These are phyloP conservation scores for Thomomys bottae DNA, from an alignment of 2,113 vertebrate species.

Conservation along the genomic window DNA sequence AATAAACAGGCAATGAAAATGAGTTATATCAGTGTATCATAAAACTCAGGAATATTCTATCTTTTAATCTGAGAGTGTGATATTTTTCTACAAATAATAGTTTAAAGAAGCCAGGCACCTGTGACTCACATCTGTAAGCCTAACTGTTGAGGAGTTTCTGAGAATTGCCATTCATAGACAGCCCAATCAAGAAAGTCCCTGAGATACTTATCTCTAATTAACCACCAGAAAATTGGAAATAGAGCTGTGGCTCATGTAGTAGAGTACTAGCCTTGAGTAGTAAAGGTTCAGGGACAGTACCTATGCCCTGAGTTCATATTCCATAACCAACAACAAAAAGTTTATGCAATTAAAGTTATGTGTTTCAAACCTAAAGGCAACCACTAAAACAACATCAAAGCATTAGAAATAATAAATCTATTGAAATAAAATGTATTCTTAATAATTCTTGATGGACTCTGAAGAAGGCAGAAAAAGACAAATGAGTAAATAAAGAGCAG, in stretches of 20 bases:
- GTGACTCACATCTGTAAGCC: too few species aligned
- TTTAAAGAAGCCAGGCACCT: too few species aligned
- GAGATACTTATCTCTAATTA: too few species aligned
- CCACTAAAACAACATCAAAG: slow-evolving; percentile 38
- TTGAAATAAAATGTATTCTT: slow-evolving; percentile 46
- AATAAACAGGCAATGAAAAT: background rate
- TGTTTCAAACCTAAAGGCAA: slow-evolving; percentile 44
- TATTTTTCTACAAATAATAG: background rate
- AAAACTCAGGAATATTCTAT: background rate
- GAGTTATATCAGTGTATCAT: background rate
- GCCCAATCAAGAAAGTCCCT: too few species aligned
- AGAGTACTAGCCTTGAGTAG: too few species aligned
- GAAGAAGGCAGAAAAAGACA: slow-evolving; percentile 40
- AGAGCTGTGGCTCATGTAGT: too few species aligned
- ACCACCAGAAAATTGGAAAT: too few species aligned
- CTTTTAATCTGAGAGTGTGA: background rate
- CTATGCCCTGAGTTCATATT: too few species aligned
- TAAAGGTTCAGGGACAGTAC: too few species aligned
- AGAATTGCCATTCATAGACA: too few species aligned
- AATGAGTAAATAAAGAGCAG: slow-evolving; percentile 54
- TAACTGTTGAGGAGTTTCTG: too few species aligned
- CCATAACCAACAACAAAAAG: too few species aligned
- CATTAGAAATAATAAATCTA: slow-evolving; percentile 52
- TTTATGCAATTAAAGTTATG: slow-evolving; percentile 12
- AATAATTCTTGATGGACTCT: slow-evolving; percentile 44